Evolutionary conservation across 2,888 invertebrate species (phyloP).

Genomic region (Dugesia japonica): DNA sequence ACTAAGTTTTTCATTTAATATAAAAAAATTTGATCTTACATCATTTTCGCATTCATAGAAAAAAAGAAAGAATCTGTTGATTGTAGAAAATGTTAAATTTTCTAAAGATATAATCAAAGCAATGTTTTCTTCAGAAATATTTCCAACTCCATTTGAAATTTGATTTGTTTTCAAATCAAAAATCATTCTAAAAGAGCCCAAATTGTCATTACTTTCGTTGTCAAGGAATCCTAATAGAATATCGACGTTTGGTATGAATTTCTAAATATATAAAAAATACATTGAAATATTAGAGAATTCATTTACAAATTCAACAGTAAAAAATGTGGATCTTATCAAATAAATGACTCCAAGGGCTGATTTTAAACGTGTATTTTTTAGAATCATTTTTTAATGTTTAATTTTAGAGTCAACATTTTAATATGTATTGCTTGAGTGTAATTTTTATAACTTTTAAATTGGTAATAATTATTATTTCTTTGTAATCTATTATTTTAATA

Average conservation of each 20-base stretch:
- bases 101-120: not conserved
- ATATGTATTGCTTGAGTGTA: too few relatives aligned
- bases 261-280: too few relatives aligned
- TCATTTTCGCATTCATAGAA: not conserved
- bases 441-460: too few relatives aligned
- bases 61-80: not conserved
- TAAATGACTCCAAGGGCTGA: too few relatives aligned
- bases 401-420: too few relatives aligned
- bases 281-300: too few relatives aligned
- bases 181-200: not conserved
- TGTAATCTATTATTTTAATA: too few relatives aligned
- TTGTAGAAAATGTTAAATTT: not conserved
- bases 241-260: not conserved
- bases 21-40: not conserved
- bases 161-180: not conserved
- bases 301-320: too few relatives aligned
- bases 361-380: too few relatives aligned
- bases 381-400: too few relatives aligned
- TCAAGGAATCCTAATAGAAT: not conserved
- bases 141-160: constrained; percentile 1
- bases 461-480: too few relatives aligned
- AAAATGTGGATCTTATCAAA: too few relatives aligned
- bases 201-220: not conserved
- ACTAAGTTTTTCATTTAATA: not conserved
- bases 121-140: not conserved